phyloP scores from a whole-genome alignment of 2,888 invertebrate species.

The Cremastobaeus sp. region DNA sequence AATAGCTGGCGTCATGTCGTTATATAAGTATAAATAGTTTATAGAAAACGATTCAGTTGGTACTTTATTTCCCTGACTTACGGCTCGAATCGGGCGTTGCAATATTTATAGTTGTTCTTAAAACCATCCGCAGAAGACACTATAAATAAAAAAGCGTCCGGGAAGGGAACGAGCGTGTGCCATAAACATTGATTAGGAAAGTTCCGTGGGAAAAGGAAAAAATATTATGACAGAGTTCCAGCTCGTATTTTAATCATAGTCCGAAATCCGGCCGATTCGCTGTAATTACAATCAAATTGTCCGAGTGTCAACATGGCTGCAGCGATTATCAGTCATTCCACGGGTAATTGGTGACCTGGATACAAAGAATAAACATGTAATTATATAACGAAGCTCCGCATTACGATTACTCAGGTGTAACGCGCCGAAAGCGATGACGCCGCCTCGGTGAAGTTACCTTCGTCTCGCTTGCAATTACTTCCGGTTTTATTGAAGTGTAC shows the following conservation, averaged over 20 bases:
- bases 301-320: too few relatives aligned
- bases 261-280: too few relatives aligned
- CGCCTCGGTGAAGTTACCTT: too few relatives aligned
- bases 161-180: constrained; percentile 10
- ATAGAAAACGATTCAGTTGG: not conserved
- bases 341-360: not conserved
- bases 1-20: constrained; percentile 6
- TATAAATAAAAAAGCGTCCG: constrained; percentile 23
- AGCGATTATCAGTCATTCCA: not conserved
- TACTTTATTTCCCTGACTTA: constrained; percentile 21
- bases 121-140: constrained; percentile 22
- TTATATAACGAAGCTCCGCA: too few relatives aligned
- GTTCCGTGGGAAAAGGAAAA: not conserved
- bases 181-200: constrained; percentile 21
- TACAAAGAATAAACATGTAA: too few relatives aligned
- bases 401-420: constrained; percentile 9
- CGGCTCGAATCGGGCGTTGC: constrained; percentile 8
- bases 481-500: constrained; percentile 14
- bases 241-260: too few relatives aligned
- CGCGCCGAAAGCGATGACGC: constrained; percentile 10
- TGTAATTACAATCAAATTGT: too few relatives aligned
- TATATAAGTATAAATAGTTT: constrained; percentile 23
- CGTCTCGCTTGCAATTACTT: constrained; percentile 19
- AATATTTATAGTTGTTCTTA: constrained; percentile 36
- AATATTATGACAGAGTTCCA: not conserved